phyloP scores from a whole-genome alignment of 2,888 invertebrate genomes.

The Amblyteles armatorius region DNA sequence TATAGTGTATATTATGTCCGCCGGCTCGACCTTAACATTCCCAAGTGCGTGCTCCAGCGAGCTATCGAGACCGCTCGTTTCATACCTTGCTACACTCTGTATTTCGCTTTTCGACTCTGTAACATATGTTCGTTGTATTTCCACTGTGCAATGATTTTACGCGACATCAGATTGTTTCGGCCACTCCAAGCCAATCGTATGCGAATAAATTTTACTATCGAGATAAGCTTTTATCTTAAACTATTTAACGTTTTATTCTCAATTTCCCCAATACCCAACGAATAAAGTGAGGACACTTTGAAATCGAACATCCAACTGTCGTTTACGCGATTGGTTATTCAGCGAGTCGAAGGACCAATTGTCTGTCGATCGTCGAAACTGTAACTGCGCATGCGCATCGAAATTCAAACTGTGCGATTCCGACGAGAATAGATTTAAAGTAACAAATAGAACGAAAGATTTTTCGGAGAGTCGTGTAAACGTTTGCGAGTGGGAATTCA shows the following conservation, averaged over 20 bases:
- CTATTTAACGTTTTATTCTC: background rate
- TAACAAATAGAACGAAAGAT: too few relatives aligned
- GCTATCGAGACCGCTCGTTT: constrained; percentile 48
- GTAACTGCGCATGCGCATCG: too few relatives aligned
- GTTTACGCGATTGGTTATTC: too few relatives aligned
- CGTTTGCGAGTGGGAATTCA: too few relatives aligned
- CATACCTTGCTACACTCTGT: constrained; percentile 7
- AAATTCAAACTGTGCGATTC: too few relatives aligned
- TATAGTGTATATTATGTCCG: constrained; percentile 36
- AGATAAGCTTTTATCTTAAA: background rate
- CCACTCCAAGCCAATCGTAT: background rate
- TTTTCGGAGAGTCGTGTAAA: too few relatives aligned
- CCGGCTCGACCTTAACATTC: constrained; percentile 63
- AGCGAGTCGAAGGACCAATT: too few relatives aligned
- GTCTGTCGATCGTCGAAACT: too few relatives aligned
- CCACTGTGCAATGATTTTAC: background rate
- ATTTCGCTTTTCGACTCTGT: constrained; percentile 4
- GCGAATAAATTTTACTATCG: background rate
- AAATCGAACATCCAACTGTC: too few relatives aligned
- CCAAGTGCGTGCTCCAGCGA: constrained; percentile 58
- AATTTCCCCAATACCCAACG: background rate
- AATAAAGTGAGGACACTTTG: too few relatives aligned
- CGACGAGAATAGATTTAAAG: too few relatives aligned
- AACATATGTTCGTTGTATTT: background rate
- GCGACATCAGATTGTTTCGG: background rate